Conservation (phyloP, 2,113 vertebrate genomes). For the Lonchura striata region DNA sequence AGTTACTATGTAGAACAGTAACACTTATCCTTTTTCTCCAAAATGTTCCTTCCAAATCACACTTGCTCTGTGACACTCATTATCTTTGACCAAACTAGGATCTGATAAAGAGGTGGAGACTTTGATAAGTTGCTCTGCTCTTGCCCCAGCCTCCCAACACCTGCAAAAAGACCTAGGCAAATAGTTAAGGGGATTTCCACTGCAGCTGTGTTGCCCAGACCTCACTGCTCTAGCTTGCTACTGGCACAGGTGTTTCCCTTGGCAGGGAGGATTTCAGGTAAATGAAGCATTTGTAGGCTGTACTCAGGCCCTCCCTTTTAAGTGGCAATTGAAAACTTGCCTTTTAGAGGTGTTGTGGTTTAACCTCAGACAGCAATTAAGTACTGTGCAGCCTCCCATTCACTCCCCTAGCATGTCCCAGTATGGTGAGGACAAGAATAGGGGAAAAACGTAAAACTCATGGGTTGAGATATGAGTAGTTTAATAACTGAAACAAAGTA, state of each 20-base stretch:
- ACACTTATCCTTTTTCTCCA: background rate
- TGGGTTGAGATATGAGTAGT: background rate
- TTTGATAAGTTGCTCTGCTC: background rate
- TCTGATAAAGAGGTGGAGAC: background rate
- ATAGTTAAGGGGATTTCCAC: background rate
- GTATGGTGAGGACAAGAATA: background rate
- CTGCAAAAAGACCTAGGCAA: background rate
- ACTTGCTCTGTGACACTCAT: background rate
- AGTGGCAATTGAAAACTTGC: background rate
- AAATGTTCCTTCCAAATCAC: background rate
- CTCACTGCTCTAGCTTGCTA: background rate
- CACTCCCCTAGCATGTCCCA: background rate
- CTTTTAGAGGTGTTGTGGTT: background rate
- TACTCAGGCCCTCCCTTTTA: background rate
- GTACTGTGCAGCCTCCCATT: background rate
- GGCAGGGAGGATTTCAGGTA: background rate
- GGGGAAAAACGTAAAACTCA: background rate
- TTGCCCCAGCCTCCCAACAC: fast-evolving
- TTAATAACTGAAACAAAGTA: background rate
- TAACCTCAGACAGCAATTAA: background rate
- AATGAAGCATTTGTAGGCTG: background rate
- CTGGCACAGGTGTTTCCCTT: background rate
- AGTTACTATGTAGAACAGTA: background rate
- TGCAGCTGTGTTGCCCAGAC: background rate
- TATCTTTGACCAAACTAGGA: background rate